Evolutionary conservation across 2,888 invertebrate genomes (phyloP).

Genomic region (Xanthorhoe spadicearia): DNA sequence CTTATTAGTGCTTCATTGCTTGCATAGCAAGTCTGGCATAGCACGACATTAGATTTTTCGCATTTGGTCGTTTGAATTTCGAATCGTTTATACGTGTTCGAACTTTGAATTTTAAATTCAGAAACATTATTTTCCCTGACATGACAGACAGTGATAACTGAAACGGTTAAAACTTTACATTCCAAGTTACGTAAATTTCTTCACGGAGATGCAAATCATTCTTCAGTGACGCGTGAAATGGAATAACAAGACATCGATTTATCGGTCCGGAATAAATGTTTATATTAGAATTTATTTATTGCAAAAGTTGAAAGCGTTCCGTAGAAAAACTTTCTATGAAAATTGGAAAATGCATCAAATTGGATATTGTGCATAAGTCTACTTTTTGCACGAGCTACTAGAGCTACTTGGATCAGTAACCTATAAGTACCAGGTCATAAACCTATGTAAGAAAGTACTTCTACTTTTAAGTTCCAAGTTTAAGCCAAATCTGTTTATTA

Average conservation of each 20-base stretch:
- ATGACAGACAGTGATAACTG: neutral
- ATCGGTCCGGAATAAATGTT: conserved; percentile 33
- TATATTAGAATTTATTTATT: conserved; percentile 20
- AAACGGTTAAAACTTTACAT: conserved; percentile 2
- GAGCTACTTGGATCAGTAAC: no score
- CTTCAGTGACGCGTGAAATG: conserved; percentile 32
- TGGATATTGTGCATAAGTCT: no score
- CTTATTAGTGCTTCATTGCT: no score
- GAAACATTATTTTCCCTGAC: neutral
- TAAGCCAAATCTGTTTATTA: no score
- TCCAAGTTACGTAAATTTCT: conserved; percentile 25
- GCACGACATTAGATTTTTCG: neutral
- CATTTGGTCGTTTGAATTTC: neutral
- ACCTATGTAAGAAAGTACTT: no score
- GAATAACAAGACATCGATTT: conserved; percentile 31
- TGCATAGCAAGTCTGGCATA: no score
- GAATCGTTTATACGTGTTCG: neutral
- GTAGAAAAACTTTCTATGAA: conserved; percentile 19
- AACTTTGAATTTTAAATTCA: neutral
- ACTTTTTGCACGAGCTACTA: no score
- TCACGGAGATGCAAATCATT: conserved; percentile 28
- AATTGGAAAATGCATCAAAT: conserved; percentile 8
- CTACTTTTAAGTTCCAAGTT: no score
- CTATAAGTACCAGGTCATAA: no score
- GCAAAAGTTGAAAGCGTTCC: conserved; percentile 17